Percentiles rank a stretch among this genome's conserved stretches.
phyloP scores from a whole-genome alignment of 2,113 vertebrate species.

The Paralichthys olivaceus region DNA sequence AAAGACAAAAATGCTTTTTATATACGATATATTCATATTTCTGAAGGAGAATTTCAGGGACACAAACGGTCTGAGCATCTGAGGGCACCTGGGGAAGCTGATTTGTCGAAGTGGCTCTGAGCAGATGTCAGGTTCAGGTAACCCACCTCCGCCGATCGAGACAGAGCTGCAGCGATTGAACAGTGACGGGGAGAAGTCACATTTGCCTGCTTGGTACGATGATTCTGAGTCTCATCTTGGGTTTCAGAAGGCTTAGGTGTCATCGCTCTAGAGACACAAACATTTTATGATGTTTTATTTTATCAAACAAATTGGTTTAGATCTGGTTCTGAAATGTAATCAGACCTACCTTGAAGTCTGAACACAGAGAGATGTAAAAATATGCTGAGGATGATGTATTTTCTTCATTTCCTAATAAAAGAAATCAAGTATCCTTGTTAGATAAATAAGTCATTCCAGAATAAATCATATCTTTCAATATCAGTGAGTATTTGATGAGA shows the following conservation, averaged over 20 bases:
- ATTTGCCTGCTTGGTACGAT: slow-evolving; percentile 17
- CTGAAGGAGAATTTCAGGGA: no score
- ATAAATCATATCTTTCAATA: not conserved
- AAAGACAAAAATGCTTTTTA: no score
- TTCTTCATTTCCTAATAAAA: slow-evolving; percentile 53
- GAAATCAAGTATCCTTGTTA: not conserved
- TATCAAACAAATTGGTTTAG: not conserved
- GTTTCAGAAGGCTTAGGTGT: not conserved
- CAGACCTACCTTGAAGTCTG: slow-evolving; percentile 37
- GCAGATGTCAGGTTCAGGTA: slow-evolving; percentile 65
- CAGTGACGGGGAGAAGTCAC: not conserved
- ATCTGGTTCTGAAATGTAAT: not conserved
- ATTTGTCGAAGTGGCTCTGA: not conserved
- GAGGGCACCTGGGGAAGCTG: not conserved
- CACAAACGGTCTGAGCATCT: not conserved
- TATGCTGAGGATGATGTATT: slow-evolving; percentile 12
- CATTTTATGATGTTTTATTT: slow-evolving; percentile 3
- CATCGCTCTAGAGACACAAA: slow-evolving; percentile 32
- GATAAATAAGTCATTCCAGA: not conserved
- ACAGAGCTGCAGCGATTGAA: not conserved
- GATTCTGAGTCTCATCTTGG: not conserved
- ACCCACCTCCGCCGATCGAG: slow-evolving; percentile 52
- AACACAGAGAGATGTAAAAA: slow-evolving; percentile 16
- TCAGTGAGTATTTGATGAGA: not conserved
- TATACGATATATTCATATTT: no score